Percentiles rank a stretch among this genome's conserved stretches.
Conservation (phyloP, 37 sponge, comb jelly and placozoan species). For the Spongia lamella region DNA sequence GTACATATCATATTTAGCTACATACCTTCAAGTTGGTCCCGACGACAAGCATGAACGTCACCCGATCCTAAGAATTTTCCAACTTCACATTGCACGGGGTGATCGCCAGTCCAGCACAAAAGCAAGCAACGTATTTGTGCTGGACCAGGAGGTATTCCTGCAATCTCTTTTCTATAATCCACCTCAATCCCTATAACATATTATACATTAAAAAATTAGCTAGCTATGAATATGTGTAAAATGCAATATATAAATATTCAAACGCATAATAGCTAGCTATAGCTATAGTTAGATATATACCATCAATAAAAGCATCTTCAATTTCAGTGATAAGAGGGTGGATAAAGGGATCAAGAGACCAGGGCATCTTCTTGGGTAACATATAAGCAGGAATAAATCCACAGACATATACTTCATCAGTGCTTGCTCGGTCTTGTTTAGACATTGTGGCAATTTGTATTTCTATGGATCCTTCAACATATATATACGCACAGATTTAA, state of each 20-base stretch:
- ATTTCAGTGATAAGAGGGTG: constrained; percentile 14
- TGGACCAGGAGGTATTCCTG: constrained; percentile 16
- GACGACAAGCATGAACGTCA: constrained; percentile 1
- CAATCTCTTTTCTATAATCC: constrained; percentile 10
- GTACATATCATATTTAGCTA: too few relatives aligned
- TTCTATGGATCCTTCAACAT: constrained; percentile 9
- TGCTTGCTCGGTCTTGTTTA: constrained; percentile 15
- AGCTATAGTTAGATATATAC: constrained; percentile 1
- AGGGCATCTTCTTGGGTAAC: constrained; percentile 12
- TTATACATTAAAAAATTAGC: too few relatives aligned
- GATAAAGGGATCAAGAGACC: constrained; percentile 22
- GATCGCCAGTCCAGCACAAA: constrained; percentile 27
- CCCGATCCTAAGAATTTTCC: constrained; percentile 16
- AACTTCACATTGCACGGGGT: constrained; percentile 30
- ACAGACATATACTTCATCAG: constrained; percentile 22
- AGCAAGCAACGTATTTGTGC: constrained; percentile 8
- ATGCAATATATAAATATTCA: too few relatives aligned
- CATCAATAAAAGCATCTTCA: constrained; percentile 18
- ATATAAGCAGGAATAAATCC: constrained; percentile 22
- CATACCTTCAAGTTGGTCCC: constrained; percentile 5
- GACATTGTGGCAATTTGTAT: constrained; percentile 14
- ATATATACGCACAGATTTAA: neutral
- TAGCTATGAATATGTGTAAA: too few relatives aligned
- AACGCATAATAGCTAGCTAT: constrained; percentile 2
- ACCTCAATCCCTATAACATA: constrained; percentile 15